Evolutionary conservation across 2,113 vertebrate genomes (phyloP).

Genomic region (Ciconia maguari): DNA sequence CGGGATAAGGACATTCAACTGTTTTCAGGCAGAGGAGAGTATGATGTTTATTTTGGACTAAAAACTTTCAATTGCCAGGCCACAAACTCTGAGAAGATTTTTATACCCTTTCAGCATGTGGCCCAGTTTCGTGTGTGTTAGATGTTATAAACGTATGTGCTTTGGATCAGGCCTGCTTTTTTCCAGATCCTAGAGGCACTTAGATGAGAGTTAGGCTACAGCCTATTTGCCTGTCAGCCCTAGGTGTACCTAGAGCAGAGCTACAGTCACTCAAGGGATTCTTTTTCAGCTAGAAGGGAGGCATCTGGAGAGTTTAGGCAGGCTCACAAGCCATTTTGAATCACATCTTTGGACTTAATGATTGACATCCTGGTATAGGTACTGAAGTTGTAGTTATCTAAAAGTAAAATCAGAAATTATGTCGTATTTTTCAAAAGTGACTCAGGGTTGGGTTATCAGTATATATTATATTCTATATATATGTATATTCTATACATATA

Average conservation of each 20-base stretch:
- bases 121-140: background rate
- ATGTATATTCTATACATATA: too few species aligned
- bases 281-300: background rate
- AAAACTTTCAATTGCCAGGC: background rate
- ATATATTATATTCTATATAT: too few species aligned
- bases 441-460: background rate
- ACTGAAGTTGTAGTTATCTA: background rate
- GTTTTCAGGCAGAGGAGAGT: background rate
- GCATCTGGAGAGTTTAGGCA: background rate
- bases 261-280: background rate
- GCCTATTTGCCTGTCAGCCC: background rate
- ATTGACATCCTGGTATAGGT: background rate
- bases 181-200: background rate
- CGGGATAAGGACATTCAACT: accelerated
- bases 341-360: background rate
- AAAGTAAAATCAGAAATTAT: background rate
- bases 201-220: background rate
- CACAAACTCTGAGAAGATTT: background rate
- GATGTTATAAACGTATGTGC: background rate
- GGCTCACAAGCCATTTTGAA: background rate
- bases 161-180: background rate
- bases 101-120: background rate
- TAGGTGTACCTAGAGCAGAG: background rate
- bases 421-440: background rate
- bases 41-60: background rate